phyloP scores from a whole-genome alignment of 2,888 invertebrate species.

The Pollenia labialis region DNA sequence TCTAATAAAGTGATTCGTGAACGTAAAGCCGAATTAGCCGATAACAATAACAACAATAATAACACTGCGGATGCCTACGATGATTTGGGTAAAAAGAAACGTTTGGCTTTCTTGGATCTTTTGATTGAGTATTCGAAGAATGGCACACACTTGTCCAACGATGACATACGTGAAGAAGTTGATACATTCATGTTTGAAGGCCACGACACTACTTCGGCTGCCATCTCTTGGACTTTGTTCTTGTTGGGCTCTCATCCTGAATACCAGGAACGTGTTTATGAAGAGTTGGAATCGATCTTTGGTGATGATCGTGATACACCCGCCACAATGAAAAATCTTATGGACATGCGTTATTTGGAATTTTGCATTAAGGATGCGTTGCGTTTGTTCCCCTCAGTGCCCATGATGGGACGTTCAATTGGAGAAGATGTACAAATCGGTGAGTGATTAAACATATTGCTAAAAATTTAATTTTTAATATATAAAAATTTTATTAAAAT shows the following conservation, averaged over 20 bases:
- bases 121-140: constrained; percentile 85
- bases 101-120: constrained; percentile 86
- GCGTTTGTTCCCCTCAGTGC: constrained; percentile 88
- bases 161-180: constrained; percentile 87
- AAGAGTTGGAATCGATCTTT: constrained; percentile 85
- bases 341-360: constrained; percentile 88
- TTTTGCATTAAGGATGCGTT: constrained; percentile 89
- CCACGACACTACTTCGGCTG: constrained; percentile 84
- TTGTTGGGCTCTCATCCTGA: constrained; percentile 83
- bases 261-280: constrained; percentile 83
- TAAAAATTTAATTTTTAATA: background rate
- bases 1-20: constrained; percentile 85
- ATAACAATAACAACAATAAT: constrained; percentile 78
- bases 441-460: constrained; percentile 78
- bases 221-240: constrained; percentile 84
- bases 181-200: constrained; percentile 88
- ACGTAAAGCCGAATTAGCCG: constrained; percentile 83
- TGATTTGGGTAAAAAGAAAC: constrained; percentile 85
- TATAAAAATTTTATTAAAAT: background rate
- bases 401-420: constrained; percentile 86
- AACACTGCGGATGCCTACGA: constrained; percentile 79
- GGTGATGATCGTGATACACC: constrained; percentile 83
- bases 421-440: constrained; percentile 86
- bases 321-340: constrained; percentile 86
- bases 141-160: constrained; percentile 84